These are phyloP conservation scores for Eucriotettix oculatus DNA, from an alignment of 2,888 invertebrate species.

Conservation along the genomic window DNA sequence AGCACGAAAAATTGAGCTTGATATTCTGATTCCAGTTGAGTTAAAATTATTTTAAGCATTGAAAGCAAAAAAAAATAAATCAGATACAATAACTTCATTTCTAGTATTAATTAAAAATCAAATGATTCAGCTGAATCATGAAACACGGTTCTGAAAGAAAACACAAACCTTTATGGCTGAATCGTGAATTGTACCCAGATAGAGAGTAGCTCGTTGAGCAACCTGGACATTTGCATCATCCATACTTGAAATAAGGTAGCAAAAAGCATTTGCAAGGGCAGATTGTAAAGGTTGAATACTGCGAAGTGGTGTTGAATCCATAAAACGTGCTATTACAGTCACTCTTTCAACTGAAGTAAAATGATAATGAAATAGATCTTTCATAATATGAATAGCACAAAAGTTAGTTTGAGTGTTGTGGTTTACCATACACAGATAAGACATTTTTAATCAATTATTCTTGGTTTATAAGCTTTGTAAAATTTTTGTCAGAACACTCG, in stretches of 20 bases:
- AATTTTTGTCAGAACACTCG: too few species aligned
- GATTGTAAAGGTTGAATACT: slow-evolving; percentile 76
- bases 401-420: too few species aligned
- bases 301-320: slow-evolving; percentile 77
- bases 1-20: too few species aligned
- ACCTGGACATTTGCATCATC: slow-evolving; percentile 92
- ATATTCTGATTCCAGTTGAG: too few species aligned
- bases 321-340: slow-evolving; percentile 78
- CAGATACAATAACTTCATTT: too few species aligned
- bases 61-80: not conserved
- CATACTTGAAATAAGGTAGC: slow-evolving; percentile 88
- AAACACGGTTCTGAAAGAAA: slow-evolving; percentile 5
- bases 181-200: slow-evolving; percentile 85
- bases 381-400: not conserved
- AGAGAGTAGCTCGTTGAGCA: slow-evolving; percentile 81
- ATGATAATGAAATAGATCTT: not conserved
- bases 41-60: not conserved
- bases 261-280: slow-evolving; percentile 89
- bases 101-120: too few species aligned
- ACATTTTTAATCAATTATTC: too few species aligned
- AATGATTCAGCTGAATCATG: too few species aligned
- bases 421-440: too few species aligned
- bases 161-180: slow-evolving; percentile 56
- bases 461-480: too few species aligned
- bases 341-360: slow-evolving; percentile 62